These are phyloP conservation scores for Macrotus californicus DNA, from an alignment of 2,113 vertebrate species.

Conservation along the genomic window DNA sequence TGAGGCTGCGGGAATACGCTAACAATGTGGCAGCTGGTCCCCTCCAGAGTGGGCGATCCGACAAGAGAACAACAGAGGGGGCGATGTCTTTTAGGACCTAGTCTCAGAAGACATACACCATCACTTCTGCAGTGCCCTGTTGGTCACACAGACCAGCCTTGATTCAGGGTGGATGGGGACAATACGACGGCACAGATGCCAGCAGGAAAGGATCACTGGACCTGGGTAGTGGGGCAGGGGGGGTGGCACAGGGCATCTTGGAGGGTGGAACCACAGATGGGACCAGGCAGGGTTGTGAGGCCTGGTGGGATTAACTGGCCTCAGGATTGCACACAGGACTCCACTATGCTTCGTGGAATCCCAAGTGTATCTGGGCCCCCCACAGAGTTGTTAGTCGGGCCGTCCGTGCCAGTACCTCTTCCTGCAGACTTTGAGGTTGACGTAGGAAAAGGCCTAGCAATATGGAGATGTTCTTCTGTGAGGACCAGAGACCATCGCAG, in stretches of 20 bases:
- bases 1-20: background rate
- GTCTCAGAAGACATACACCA: background rate
- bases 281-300: background rate
- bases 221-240: background rate
- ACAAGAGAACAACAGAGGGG: background rate
- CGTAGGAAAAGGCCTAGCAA: background rate
- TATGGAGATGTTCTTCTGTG: background rate
- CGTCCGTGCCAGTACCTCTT: background rate
- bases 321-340: background rate
- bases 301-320: background rate
- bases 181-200: background rate
- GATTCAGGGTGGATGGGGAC: background rate
- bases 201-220: background rate
- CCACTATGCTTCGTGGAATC: background rate
- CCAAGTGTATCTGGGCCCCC: background rate
- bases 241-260: background rate
- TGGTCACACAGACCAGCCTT: background rate
- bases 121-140: background rate
- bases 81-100: background rate
- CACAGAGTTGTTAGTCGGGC: background rate
- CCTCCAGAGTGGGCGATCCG: background rate
- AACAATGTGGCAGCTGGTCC: background rate
- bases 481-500: background rate
- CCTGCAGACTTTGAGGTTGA: background rate
- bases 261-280: background rate